A percentile compares a stretch with the other conserved stretches of the same genome.
Conservation (phyloP, 2,797 vertebrate genomes). For the Pelodytes ibericus region DNA sequence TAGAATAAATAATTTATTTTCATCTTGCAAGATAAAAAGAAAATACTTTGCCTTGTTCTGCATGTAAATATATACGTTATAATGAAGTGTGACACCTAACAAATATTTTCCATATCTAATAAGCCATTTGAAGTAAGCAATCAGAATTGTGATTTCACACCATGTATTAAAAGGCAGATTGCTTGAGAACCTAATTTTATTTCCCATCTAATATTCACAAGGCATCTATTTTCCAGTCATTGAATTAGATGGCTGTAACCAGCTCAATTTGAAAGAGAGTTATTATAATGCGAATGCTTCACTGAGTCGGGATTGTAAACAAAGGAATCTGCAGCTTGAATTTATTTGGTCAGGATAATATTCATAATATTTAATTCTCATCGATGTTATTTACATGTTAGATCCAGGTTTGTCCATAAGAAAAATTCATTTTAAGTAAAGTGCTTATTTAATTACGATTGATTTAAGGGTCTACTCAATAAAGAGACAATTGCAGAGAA, state of each 20-base stretch:
- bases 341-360: no score
- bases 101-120: slow-evolving; percentile 34
- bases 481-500: no score
- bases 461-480: no score
- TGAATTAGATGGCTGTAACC: slow-evolving; percentile 17
- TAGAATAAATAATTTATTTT: background rate
- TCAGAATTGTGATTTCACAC: slow-evolving; percentile 42
- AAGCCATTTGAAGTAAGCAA: slow-evolving; percentile 25
- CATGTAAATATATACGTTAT: slow-evolving; percentile 9
- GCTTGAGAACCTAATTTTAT: slow-evolving; percentile 2
- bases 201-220: slow-evolving; percentile 26
- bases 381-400: background rate
- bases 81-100: background rate
- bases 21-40: background rate
- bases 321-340: background rate
- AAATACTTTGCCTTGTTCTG: background rate
- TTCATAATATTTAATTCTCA: no score
- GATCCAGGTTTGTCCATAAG: no score
- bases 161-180: slow-evolving; percentile 33
- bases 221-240: slow-evolving; percentile 35
- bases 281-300: no score
- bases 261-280: background rate
- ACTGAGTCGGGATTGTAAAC: no score
- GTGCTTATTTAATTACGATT: no score
- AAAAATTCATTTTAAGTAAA: no score